phyloP scores from a whole-genome alignment of 2,888 invertebrate species.

The Meiosimyza platycephala region DNA sequence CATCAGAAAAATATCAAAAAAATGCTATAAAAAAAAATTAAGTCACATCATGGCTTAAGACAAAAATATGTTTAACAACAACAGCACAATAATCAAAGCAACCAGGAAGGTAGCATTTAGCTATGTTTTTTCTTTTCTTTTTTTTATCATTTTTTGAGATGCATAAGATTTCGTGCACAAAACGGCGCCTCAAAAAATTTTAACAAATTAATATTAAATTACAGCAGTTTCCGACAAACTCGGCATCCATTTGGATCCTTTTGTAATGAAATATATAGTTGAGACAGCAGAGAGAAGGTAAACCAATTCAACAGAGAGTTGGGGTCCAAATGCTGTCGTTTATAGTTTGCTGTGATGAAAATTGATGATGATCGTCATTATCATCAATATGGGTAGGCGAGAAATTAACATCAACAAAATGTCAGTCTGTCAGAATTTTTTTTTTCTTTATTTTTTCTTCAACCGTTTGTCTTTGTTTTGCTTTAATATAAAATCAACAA shows the following conservation, averaged over 20 bases:
- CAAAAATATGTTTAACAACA: too few species aligned
- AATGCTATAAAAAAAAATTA: too few species aligned
- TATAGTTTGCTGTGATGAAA: slow-evolving; percentile 8
- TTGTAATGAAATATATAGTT: not conserved
- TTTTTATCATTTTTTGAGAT: too few species aligned
- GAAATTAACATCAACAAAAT: slow-evolving; percentile 50
- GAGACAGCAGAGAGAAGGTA: not conserved
- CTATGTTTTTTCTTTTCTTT: too few species aligned
- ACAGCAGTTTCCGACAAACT: slow-evolving; percentile 46
- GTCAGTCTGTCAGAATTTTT: slow-evolving; percentile 45
- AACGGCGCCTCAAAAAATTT: slow-evolving; percentile 55
- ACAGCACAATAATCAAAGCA: too few species aligned
- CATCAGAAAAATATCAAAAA: too few species aligned
- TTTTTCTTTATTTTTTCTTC: slow-evolving; percentile 29
- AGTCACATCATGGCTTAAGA: too few species aligned
- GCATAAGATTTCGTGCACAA: not conserved
- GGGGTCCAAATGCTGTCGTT: not conserved
- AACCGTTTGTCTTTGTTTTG: slow-evolving; percentile 13
- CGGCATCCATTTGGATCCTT: slow-evolving; percentile 8
- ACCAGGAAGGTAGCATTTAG: too few species aligned
- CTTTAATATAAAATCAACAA: not conserved
- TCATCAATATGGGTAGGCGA: slow-evolving; percentile 40
- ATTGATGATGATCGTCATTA: slow-evolving; percentile 29
- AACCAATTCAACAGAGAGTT: not conserved
- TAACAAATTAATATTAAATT: slow-evolving; percentile 65